These are phyloP conservation scores for Ferrisia virgata DNA, from an alignment of 2,888 invertebrate genomes.

Conservation along the genomic window DNA sequence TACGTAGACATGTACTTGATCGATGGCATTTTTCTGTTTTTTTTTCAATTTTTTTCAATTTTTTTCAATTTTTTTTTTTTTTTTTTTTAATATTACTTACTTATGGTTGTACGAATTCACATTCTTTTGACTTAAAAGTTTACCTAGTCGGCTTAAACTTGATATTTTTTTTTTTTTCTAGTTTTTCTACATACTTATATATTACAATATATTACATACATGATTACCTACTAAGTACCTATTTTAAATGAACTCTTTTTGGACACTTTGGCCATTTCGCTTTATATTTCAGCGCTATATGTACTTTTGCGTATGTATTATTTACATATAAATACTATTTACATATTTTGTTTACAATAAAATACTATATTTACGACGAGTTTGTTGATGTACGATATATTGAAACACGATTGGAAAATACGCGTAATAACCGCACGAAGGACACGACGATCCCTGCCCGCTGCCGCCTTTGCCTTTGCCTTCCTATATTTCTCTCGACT, in stretches of 20 bases:
- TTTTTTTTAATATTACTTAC: neutral
- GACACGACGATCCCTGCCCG: no score
- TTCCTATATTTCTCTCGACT: no score
- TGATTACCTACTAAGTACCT: neutral
- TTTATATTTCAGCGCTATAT: constrained; percentile 6
- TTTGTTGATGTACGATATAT: neutral
- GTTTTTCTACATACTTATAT: neutral
- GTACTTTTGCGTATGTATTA: neutral
- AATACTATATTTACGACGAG: neutral
- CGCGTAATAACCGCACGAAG: neutral
- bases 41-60: neutral
- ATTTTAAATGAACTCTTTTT: neutral
- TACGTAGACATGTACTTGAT: no score
- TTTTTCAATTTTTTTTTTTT: neutral
- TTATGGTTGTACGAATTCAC: constrained; percentile 1
- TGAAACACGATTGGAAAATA: neutral
- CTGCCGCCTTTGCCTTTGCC: no score
- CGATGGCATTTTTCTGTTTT: neutral
- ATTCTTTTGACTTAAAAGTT: constrained; percentile 8
- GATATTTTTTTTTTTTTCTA: neutral
- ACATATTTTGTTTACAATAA: neutral
- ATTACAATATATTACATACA: no score
- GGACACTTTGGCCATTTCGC: neutral
- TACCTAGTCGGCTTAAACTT: neutral
- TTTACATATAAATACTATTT: neutral